Base-by-base conservation (phyloP, 2,113 vertebrate species). In the Porphyrio hochstetteri region DNA sequence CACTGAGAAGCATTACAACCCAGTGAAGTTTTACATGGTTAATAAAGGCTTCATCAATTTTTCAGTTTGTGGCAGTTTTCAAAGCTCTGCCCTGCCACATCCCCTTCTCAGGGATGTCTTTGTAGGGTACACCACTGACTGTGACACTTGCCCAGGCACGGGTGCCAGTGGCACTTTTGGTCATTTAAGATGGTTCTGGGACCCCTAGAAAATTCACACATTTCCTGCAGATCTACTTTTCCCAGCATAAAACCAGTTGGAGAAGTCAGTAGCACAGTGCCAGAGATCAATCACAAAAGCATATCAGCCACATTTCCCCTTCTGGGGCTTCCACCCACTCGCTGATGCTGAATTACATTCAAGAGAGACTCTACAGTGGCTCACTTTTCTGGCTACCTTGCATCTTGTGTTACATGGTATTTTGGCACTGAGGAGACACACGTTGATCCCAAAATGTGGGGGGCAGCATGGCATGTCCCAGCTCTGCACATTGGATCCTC, bases 391-490 rank as follows among this genome's bases (percentile, higher is more conserved):
- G 65, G 33, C 48, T 88, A 42, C 63, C 36, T 40, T 69, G 29
- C 15, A 61, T 18, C 29, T 82, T 7, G 1, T 55, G 48, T 44
- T 35, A n/a, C 20, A 35, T 0, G 4, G 42, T 33, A 60, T 91
- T 87, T 72, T 82, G 69, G 48, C 74, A 64, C 42, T 11, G 21
- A 5, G 21, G 27, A 53, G 23, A 7, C 23, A 79, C 0, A 1
- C 11, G 35, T 29, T 55, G 42, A 56, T 90, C 48, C 78, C 53
- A 75, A 88, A 93, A 57, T 6, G 4, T 48, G 74, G 36, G 46
- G 0, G 0, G 38, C 31, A 75, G 36, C 60, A 18, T 0, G 8
- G 53, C n/a, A 18, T 10, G 36, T 28, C 27, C 23, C 2, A 4
- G 40, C 59, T 77, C 55, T 80, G 35, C 28, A 12, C 3, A 13